These are phyloP conservation scores for Willisornis vidua DNA, from an alignment of 2,113 vertebrate species.

Conservation along the genomic window DNA sequence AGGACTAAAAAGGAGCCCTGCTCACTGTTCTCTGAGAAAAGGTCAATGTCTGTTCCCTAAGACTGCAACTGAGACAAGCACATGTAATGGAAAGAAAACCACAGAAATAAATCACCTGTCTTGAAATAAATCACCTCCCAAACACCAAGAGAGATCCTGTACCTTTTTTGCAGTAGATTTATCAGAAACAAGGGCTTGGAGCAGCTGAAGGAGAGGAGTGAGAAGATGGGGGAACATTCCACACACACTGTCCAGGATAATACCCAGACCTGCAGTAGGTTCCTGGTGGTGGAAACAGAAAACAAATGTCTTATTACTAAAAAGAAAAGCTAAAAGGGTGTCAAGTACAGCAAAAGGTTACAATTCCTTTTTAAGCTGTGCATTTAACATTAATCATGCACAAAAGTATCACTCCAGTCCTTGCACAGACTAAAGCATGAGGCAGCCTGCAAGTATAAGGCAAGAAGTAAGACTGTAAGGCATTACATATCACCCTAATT, in stretches of 20 bases:
- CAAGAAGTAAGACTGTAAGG: constrained; percentile 27
- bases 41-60: not conserved
- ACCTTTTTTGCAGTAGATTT: constrained; percentile 96
- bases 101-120: not conserved
- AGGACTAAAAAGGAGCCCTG: not conserved
- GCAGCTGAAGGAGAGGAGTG: constrained; percentile 89
- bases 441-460: constrained; percentile 44
- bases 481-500: constrained; percentile 26
- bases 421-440: constrained; percentile 59
- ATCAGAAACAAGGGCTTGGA: constrained; percentile 91
- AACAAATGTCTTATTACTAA: not conserved
- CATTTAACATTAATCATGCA: constrained; percentile 44
- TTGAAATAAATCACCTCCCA: not conserved
- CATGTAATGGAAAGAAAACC: not conserved
- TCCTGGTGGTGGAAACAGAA: constrained; percentile 76
- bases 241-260: constrained; percentile 92
- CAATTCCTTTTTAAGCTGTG: not conserved
- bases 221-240: constrained; percentile 94
- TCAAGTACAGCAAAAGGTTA: not conserved
- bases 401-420: constrained; percentile 35
- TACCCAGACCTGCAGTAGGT: constrained; percentile 90
- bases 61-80: not conserved
- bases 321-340: not conserved
- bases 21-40: not conserved
- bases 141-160: not conserved